Percentiles rank a stretch among this genome's conserved stretches.
Evolutionary conservation across 35 echinoderm and acorn worm species (phyloP).

Genomic region (Apostichopus japonicus): DNA sequence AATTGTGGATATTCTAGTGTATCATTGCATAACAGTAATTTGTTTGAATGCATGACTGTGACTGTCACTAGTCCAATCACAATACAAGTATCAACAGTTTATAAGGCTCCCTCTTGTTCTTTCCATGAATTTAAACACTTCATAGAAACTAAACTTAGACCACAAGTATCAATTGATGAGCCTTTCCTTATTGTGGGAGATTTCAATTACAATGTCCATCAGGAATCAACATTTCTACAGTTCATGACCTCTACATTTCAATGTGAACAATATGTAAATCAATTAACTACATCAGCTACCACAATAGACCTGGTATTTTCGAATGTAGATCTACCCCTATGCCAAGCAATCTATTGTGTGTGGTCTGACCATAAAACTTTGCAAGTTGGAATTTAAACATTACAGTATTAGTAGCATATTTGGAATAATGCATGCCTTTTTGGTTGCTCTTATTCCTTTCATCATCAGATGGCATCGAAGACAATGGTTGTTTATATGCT

Average conservation of each 20-base stretch:
- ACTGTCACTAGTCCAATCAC: neutral
- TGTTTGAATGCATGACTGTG: neutral
- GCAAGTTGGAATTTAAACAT: neutral
- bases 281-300: too few relatives aligned
- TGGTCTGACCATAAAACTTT: conserved; percentile 9
- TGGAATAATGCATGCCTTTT: neutral
- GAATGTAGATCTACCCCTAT: too few relatives aligned
- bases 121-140: neutral
- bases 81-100: neutral
- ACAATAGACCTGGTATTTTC: too few relatives aligned
- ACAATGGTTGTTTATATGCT: neutral
- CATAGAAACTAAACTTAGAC: neutral
- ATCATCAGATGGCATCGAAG: neutral
- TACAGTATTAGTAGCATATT: neutral
- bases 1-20: too few relatives aligned
- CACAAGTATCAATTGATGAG: neutral
- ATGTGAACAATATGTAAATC: too few relatives aligned
- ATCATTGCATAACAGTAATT: too few relatives aligned
- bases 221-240: too few relatives aligned
- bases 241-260: too few relatives aligned
- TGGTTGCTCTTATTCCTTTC: neutral
- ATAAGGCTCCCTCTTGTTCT: neutral
- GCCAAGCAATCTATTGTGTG: too few relatives aligned
- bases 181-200: too few relatives aligned
- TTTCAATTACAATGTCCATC: too few relatives aligned